Percentiles rank a stretch among this genome's conserved stretches.
phyloP scores from a whole-genome alignment of 1,140 invertebrate genomes.

The Drosophila ambigua region DNA sequence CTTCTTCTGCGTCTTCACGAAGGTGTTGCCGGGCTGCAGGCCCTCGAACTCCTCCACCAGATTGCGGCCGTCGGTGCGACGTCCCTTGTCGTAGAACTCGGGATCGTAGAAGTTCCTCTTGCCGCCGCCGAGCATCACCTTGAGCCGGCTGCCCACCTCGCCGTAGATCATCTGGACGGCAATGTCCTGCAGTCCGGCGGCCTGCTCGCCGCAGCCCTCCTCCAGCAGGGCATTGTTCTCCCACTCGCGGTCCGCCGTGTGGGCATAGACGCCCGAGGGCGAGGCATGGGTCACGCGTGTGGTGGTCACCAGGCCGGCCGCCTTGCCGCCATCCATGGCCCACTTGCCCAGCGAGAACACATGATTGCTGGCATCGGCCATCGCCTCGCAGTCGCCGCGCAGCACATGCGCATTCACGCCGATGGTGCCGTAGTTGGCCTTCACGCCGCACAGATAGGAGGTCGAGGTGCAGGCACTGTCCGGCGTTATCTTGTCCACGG shows the following conservation, averaged over 20 bases:
- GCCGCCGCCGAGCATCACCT: slow-evolving; percentile 91
- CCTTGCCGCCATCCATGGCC: slow-evolving; percentile 89
- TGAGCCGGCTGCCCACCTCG: slow-evolving; percentile 86
- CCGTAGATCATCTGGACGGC: slow-evolving; percentile 89
- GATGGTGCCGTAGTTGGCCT: slow-evolving; percentile 91
- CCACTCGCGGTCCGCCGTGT: slow-evolving; percentile 90
- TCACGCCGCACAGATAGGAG: slow-evolving; percentile 93
- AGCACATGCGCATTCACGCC: slow-evolving; percentile 89
- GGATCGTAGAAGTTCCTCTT: slow-evolving; percentile 88
- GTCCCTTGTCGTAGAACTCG: slow-evolving; percentile 85
- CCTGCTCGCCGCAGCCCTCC: slow-evolving; percentile 71
- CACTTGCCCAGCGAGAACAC: slow-evolving; percentile 89
- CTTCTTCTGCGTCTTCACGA: slow-evolving; percentile 87
- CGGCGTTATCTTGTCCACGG: slow-evolving; percentile 90
- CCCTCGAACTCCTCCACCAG: slow-evolving; percentile 87
- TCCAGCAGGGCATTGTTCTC: slow-evolving; percentile 88
- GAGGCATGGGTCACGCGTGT: slow-evolving; percentile 92
- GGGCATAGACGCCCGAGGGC: slow-evolving; percentile 90
- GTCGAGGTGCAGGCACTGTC: slow-evolving; percentile 91
- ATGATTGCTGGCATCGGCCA: slow-evolving; percentile 85
- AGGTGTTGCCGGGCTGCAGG: slow-evolving; percentile 84
- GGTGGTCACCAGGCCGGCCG: slow-evolving; percentile 91
- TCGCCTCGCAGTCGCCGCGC: slow-evolving; percentile 85
- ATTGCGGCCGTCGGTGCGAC: slow-evolving; percentile 88
- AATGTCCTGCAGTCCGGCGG: slow-evolving; percentile 87